A percentile compares a stretch with the other conserved stretches of the same genome.
Conservation (phyloP, 2,797 vertebrate genomes). For the Phyllotis vaccarum region DNA sequence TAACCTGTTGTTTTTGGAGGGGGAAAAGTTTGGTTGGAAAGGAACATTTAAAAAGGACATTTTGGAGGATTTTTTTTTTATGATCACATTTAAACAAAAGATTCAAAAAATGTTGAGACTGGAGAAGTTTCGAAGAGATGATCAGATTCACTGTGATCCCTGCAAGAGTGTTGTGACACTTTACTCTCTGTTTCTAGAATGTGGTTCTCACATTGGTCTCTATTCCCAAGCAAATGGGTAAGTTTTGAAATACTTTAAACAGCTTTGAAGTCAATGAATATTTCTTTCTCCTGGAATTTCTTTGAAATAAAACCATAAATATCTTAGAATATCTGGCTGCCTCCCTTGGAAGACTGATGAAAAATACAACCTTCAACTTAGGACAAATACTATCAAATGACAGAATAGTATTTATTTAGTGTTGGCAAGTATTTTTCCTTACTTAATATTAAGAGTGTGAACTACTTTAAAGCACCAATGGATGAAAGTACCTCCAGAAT, state of each 20-base stretch:
- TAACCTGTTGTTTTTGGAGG: constrained; percentile 88
- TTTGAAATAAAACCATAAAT: constrained; percentile 38
- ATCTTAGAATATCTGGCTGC: neutral
- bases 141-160: neutral
- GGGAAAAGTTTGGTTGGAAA: constrained; percentile 52
- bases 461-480: neutral
- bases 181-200: neutral
- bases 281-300: neutral
- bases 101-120: neutral
- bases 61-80: neutral
- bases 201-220: neutral
- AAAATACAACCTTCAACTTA: constrained; percentile 36
- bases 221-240: neutral
- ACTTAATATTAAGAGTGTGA: constrained; percentile 17
- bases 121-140: constrained; percentile 11
- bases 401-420: constrained; percentile 9
- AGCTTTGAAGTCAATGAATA: constrained; percentile 31
- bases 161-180: neutral
- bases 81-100: neutral
- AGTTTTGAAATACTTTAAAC: constrained; percentile 41
- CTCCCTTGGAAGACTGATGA: constrained; percentile 16
- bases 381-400: neutral
- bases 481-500: constrained; percentile 16
- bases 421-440: constrained; percentile 4
- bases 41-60: constrained; percentile 66